Conservation (phyloP, 2,888 invertebrate genomes). For the Clunio marinus region DNA sequence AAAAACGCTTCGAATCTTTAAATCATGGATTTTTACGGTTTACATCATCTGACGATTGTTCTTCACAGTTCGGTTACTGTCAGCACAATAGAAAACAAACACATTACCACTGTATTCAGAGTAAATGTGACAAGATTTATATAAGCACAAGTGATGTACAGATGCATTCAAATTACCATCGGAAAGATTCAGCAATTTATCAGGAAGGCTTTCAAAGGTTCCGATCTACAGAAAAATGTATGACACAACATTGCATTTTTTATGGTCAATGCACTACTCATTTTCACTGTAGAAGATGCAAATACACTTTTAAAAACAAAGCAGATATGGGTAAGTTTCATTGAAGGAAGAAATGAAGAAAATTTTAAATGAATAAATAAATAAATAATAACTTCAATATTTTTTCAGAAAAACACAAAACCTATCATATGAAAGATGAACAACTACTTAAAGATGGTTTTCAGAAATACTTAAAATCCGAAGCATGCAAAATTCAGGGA, state of each 20-base stretch:
- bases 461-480: conserved; percentile 98
- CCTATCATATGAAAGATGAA: conserved; percentile 96
- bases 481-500: conserved; percentile 83
- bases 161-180: conserved; percentile 98
- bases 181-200: conserved; percentile 95
- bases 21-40: conserved; percentile 82
- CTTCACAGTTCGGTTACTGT: conserved; percentile 77
- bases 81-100: conserved; percentile 92
- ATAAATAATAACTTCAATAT: conserved; percentile 41
- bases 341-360: too few species aligned
- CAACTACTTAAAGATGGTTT: conserved; percentile 93
- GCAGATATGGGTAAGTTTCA: conserved; percentile 95
- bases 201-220: conserved; percentile 97
- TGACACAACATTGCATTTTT: conserved; percentile 85
- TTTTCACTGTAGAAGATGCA: conserved; percentile 93
- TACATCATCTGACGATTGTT: conserved; percentile 92
- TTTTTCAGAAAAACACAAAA: conserved; percentile 92
- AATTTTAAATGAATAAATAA: not conserved
- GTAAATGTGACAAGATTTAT: conserved; percentile 90
- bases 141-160: conserved; percentile 98
- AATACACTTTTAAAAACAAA: conserved; percentile 96
- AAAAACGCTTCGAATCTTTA: conserved; percentile 93
- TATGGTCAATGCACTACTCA: conserved; percentile 94
- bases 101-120: conserved; percentile 96
- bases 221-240: conserved; percentile 93